Conservation (phyloP, 2,888 invertebrate species). For the Dicyrtoma fusca region DNA sequence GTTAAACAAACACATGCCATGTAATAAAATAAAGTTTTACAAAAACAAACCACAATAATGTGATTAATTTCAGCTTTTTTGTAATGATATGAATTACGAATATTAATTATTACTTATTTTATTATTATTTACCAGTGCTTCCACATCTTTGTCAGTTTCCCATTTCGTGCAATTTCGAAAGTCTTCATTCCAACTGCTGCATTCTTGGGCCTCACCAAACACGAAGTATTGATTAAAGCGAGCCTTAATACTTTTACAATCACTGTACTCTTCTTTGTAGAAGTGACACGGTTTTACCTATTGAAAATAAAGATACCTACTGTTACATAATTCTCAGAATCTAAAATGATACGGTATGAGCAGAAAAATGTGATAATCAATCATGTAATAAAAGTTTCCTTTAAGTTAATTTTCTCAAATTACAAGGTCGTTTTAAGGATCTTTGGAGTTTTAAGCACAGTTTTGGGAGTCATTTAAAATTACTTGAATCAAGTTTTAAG, state of each 20-base stretch:
- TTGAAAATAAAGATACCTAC: too few species aligned
- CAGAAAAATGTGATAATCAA: too few species aligned
- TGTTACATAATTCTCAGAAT: too few species aligned
- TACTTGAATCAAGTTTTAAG: too few species aligned
- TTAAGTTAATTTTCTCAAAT: too few species aligned
- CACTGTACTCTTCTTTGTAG: slow-evolving; percentile 81
- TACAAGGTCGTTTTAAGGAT: too few species aligned
- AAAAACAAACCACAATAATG: background rate
- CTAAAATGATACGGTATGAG: too few species aligned
- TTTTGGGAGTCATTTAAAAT: too few species aligned
- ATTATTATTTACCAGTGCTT: slow-evolving; percentile 68
- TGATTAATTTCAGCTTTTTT: slow-evolving; percentile 2
- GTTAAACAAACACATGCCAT: slow-evolving; percentile 24
- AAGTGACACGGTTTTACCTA: slow-evolving; percentile 77
- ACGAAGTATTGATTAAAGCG: slow-evolving; percentile 87
- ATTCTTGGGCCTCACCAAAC: slow-evolving; percentile 73
- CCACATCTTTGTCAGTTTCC: slow-evolving; percentile 66
- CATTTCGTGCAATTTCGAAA: slow-evolving; percentile 75
- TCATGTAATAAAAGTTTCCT: too few species aligned
- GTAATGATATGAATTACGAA: too few species aligned
- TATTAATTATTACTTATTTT: slow-evolving; percentile 10
- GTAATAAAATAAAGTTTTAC: background rate
- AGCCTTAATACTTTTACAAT: slow-evolving; percentile 74
- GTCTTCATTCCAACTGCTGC: slow-evolving; percentile 78
- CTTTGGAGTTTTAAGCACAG: too few species aligned